Evolutionary conservation across 2,113 vertebrate species (phyloP), one percentile per base, ranked within the genome.

Genomic region (Myxocyprinus asiaticus): DNA sequence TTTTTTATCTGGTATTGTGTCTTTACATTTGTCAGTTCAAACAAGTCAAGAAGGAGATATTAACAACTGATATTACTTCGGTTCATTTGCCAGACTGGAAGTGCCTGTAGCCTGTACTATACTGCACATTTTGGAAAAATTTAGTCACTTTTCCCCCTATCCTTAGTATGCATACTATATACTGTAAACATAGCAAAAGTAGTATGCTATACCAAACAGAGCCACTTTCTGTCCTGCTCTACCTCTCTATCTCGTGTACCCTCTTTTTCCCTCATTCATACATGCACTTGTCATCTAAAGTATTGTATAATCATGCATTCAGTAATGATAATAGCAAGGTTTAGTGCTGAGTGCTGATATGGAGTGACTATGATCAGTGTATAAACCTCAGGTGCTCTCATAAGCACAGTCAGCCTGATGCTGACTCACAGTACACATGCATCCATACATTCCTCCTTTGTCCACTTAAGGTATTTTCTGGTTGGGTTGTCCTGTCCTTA

Each of bases 381-480:
- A 51, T 42, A 44, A 42, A 61, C 70, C 33, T 42, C 59, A 64
- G 72, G 72, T 42, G 44, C 59, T 75, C 44, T 45, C 5, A 33
- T 33, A 33, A 7, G n/a, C 6, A 63, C 33, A 70, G 61, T 55
- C 10, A 45, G 4, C 48, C 15, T 51, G 42, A 66, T 61, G 15
- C 47, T 72, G 51, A 51, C 22, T 76, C 62, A 50, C 47, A 66
- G 22, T 0, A 5, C 10, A 11, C 51, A 51, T 76, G 72, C 44
- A 84, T 44, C 48, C 43, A 81, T 78, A 22, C 14, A 76, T 78
- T 50, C 48, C 17, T 70, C 33, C 11, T 44, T 3, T 69, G 72
- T 69, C 51, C 68, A 74, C 63, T 51, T 75, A 74, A 45, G 50
- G 55, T 74, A n/a, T 74, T 81, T 73, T 77, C 63, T 66, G 74